Evolutionary conservation across 2,113 vertebrate genomes (phyloP).

Genomic region (Aegotheles bennettii): DNA sequence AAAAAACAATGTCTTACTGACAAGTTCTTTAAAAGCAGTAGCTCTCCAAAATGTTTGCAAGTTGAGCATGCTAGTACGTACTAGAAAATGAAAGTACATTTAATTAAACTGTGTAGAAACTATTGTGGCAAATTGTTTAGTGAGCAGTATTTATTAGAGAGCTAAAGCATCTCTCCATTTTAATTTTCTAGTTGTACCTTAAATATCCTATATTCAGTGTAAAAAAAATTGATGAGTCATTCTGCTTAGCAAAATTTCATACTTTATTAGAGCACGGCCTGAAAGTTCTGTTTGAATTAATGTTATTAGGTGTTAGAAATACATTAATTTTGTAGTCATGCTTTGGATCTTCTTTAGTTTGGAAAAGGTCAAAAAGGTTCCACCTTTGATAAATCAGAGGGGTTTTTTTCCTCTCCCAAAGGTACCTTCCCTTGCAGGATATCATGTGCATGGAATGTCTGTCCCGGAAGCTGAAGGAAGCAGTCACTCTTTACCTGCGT

Average conservation of each 20-base stretch:
- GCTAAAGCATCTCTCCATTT: not conserved
- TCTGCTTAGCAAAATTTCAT: not conserved
- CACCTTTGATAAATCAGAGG: conserved; percentile 42
- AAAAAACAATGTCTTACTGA: not conserved
- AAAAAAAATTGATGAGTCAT: not conserved
- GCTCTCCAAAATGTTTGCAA: not conserved
- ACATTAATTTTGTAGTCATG: not conserved
- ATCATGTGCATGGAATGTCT: conserved; percentile 99
- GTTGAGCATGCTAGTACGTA: not conserved
- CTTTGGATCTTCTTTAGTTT: not conserved
- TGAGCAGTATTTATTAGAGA: not conserved
- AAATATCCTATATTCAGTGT: not conserved
- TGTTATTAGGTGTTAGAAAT: not conserved
- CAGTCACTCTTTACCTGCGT: conserved; percentile 91
- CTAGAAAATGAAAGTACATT: not conserved
- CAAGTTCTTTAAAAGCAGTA: not conserved
- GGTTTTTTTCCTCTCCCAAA: conserved; percentile 66
- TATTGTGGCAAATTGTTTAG: not conserved
- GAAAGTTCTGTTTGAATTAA: not conserved
- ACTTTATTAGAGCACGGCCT: rapidly evolving
- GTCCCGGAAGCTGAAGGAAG: conserved; percentile 92
- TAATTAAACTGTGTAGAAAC: not conserved
- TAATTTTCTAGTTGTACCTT: not conserved
- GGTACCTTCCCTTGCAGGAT: conserved; percentile 97
- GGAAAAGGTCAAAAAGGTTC: not conserved